Conservation (phyloP, 2,797 vertebrate genomes). For the Megaceryle alcyon region DNA sequence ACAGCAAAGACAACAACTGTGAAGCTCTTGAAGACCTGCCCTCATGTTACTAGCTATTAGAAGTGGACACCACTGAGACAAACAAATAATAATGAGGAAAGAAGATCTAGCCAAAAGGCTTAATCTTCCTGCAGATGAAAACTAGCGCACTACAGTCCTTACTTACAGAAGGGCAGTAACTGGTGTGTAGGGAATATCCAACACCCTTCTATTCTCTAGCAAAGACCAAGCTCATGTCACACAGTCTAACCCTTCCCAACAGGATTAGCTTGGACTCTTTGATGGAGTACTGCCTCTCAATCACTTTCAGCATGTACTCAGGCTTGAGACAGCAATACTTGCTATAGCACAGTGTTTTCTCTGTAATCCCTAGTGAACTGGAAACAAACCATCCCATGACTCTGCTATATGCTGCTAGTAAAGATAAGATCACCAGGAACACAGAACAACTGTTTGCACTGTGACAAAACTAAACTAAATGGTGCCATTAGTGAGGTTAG, state of each 20-base stretch:
- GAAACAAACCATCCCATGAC: background rate
- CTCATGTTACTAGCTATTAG: background rate
- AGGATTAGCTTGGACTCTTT: background rate
- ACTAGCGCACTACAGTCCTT: background rate
- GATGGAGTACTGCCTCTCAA: background rate
- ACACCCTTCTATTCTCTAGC: background rate
- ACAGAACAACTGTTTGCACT: background rate
- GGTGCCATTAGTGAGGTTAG: background rate
- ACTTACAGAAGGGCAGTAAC: accelerated
- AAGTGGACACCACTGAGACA: background rate
- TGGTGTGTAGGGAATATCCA: background rate
- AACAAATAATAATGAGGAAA: background rate
- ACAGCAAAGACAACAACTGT: background rate
- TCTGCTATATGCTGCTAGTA: background rate
- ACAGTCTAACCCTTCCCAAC: background rate
- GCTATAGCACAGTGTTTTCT: background rate
- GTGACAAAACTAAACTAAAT: background rate
- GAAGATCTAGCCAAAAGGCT: background rate
- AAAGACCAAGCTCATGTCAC: background rate
- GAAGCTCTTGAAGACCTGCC: background rate
- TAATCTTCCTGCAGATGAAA: background rate
- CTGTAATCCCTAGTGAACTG: background rate
- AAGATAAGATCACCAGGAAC: background rate
- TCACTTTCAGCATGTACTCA: background rate
- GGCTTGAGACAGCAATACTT: background rate